These are phyloP conservation scores for Florisuga fusca DNA, from an alignment of 2,797 vertebrate species.

Conservation along the genomic window DNA sequence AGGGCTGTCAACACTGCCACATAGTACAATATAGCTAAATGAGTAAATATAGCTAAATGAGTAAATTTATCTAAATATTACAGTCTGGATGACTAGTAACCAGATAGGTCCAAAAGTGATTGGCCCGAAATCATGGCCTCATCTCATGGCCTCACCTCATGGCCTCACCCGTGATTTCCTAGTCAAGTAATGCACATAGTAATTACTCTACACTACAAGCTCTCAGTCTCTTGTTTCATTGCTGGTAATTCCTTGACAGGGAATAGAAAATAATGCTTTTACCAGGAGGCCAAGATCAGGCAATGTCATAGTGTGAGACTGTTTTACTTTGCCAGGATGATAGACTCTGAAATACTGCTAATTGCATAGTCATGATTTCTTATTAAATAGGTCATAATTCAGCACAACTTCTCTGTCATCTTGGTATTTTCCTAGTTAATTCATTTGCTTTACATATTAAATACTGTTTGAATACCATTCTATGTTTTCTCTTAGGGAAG, in stretches of 20 bases:
- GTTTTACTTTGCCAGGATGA: background rate
- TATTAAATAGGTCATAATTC: background rate
- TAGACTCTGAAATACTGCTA: background rate
- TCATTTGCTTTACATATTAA: background rate
- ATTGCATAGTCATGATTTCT: background rate
- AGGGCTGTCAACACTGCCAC: background rate
- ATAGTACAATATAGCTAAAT: background rate
- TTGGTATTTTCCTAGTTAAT: background rate
- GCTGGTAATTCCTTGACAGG: background rate
- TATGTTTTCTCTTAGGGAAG: background rate
- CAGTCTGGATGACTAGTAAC: background rate
- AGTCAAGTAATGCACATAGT: background rate
- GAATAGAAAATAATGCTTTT: background rate
- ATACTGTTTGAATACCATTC: background rate
- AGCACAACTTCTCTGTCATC: background rate
- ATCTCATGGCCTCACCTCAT: background rate
- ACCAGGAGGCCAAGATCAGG: background rate
- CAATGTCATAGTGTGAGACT: background rate
- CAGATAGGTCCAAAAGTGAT: background rate
- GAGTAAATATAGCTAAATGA: no score
- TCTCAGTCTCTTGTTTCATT: background rate
- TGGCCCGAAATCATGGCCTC: no score
- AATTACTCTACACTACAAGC: background rate
- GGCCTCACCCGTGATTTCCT: background rate
- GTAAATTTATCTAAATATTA: background rate